Percentiles rank a stretch among this genome's conserved stretches.
Conservation (phyloP, 2,113 vertebrate genomes). For the Todiramphus chloris region DNA sequence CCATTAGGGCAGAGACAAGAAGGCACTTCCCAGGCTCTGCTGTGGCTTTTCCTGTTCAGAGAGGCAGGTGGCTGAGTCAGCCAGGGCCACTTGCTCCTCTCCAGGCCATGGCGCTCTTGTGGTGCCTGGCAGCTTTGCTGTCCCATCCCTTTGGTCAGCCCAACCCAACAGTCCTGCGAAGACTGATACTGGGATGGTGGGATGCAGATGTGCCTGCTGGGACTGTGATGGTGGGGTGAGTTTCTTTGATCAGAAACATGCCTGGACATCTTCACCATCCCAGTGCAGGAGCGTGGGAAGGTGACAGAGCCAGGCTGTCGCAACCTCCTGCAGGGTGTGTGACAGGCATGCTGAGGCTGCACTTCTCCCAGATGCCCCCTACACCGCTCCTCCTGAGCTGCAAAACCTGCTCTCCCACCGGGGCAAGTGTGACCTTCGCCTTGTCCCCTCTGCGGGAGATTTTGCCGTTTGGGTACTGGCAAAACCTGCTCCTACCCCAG, state of each 20-base stretch:
- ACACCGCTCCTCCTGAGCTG: neutral
- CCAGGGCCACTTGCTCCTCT: neutral
- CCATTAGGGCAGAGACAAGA: neutral
- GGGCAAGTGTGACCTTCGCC: accelerated
- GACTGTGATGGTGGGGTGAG: neutral
- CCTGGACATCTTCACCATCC: neutral
- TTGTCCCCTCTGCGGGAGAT: neutral
- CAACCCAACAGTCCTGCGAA: neutral
- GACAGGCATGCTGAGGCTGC: neutral
- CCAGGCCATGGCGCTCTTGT: neutral
- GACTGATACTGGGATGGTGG: accelerated
- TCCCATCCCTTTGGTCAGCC: neutral
- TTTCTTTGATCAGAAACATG: neutral
- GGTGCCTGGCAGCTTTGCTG: neutral
- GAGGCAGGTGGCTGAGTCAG: neutral
- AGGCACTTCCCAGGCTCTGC: neutral
- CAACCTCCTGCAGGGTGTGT: neutral
- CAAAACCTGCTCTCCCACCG: neutral
- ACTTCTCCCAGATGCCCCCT: neutral
- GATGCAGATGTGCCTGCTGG: accelerated
- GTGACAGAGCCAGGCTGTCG: neutral
- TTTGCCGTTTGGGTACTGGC: accelerated
- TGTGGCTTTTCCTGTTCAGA: neutral
- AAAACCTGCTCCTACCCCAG: neutral
- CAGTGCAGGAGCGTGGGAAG: neutral